These are phyloP conservation scores for Oncorhynchus nerka DNA, from an alignment of 2,113 vertebrate genomes.

Conservation along the genomic window DNA sequence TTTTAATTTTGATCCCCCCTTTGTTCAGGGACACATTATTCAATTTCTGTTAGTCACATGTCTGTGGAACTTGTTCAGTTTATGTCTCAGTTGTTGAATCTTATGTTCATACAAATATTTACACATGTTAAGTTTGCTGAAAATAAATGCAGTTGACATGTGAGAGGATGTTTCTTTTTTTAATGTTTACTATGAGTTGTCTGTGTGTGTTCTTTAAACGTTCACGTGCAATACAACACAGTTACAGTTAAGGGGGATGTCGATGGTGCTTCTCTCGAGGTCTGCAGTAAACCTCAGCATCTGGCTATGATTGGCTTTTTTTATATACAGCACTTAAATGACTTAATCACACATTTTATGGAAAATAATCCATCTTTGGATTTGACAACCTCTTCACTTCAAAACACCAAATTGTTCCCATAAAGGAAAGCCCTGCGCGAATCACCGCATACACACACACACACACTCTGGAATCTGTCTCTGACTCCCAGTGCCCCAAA, in stretches of 20 bases:
- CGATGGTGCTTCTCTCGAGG: constrained; percentile 40
- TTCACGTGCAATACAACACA: no score
- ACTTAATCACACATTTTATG: constrained; percentile 68
- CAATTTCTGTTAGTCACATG: no score
- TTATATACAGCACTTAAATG: constrained; percentile 70
- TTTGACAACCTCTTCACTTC: constrained; percentile 70
- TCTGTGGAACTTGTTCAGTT: no score
- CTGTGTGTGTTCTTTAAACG: constrained; percentile 24
- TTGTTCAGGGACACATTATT: no score
- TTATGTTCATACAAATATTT: no score
- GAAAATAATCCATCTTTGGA: constrained; percentile 73
- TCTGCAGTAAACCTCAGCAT: constrained; percentile 60
- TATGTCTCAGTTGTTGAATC: no score
- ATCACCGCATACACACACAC: neutral
- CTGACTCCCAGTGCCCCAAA: neutral
- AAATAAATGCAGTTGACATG: no score
- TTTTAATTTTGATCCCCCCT: no score
- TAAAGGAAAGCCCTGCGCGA: constrained; percentile 43
- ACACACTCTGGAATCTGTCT: neutral
- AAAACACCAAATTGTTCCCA: constrained; percentile 76
- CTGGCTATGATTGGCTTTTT: constrained; percentile 68
- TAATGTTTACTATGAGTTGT: constrained; percentile 21
- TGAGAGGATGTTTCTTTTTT: no score
- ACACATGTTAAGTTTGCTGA: no score
- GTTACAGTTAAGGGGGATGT: no score